phyloP scores from a whole-genome alignment of 2,113 vertebrate species.

The Holacanthus passer region DNA sequence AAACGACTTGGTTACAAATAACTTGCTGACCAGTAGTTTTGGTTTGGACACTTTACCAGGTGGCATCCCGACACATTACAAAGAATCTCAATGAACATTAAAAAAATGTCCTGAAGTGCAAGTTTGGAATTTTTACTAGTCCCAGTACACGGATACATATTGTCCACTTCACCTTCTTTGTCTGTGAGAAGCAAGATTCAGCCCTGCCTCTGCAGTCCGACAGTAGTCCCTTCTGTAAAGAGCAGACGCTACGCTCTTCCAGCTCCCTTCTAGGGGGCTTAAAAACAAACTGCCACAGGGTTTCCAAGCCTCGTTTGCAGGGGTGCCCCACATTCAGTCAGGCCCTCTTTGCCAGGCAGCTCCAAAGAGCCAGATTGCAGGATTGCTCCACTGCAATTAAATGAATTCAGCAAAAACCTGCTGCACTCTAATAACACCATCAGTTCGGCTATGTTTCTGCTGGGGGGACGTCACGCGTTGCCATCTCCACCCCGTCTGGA shows the following conservation, averaged over 20 bases:
- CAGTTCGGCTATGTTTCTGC: conserved; percentile 72
- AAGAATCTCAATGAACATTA: conserved; percentile 53
- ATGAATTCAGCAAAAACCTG: conserved; percentile 48
- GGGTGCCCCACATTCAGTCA: conserved; percentile 65
- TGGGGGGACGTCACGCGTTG: conserved; percentile 60
- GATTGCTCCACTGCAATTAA: conserved; percentile 83
- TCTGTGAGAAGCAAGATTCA: conserved; percentile 32
- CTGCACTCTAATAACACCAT: not conserved
- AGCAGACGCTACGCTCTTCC: conserved; percentile 44
- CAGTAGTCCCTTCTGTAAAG: conserved; percentile 56
- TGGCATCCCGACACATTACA: conserved; percentile 43
- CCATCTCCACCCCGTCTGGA: conserved; percentile 45
- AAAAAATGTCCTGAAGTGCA: conserved; percentile 77
- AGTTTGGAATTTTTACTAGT: conserved; percentile 62
- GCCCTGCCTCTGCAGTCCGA: conserved; percentile 34
- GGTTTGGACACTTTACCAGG: conserved; percentile 79
- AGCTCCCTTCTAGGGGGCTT: conserved; percentile 43
- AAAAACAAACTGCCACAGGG: conserved; percentile 69
- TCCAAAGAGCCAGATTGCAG: conserved; percentile 78
- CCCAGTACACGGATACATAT: conserved; percentile 46
- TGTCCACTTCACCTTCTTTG: conserved; percentile 34
- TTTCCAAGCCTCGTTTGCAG: conserved; percentile 61
- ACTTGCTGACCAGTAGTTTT: conserved; percentile 84
- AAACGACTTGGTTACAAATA: conserved; percentile 79
- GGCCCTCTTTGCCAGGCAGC: conserved; percentile 69